These are phyloP conservation scores for Catonia carolina DNA, from an alignment of 2,888 invertebrate species.

Conservation along the genomic window DNA sequence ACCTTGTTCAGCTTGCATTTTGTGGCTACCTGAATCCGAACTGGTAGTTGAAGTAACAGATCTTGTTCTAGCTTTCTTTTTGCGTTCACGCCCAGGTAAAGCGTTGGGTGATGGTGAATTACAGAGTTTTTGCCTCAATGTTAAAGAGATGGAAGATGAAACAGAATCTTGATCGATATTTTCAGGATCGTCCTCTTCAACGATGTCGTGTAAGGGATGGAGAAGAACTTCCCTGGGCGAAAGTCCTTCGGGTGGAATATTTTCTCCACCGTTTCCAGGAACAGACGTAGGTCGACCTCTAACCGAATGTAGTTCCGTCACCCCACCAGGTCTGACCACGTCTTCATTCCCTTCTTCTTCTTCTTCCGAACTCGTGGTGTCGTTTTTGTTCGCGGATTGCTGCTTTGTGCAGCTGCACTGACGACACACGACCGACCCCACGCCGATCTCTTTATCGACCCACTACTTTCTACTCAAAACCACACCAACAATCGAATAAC, in stretches of 20 bases:
- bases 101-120: constrained; percentile 46
- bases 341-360: too few species aligned
- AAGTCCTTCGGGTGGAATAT: constrained; percentile 41
- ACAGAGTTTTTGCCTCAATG: constrained; percentile 46
- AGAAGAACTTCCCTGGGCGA: constrained; percentile 58
- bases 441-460: constrained; percentile 26
- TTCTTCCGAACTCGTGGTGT: constrained; percentile 4
- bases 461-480: too few species aligned
- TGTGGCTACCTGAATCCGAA: constrained; percentile 39
- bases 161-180: constrained; percentile 1
- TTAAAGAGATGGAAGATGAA: constrained; percentile 34
- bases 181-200: constrained; percentile 62
- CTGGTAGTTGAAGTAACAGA: constrained; percentile 39
- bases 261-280: too few species aligned
- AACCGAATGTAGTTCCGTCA: too few species aligned
- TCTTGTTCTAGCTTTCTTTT: constrained; percentile 44
- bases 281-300: too few species aligned
- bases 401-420: constrained; percentile 29
- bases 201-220: constrained; percentile 72
- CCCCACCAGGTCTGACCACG: too few species aligned
- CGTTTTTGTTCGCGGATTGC: constrained; percentile 25
- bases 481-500: too few species aligned
- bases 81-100: constrained; percentile 38
- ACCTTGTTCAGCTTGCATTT: constrained; percentile 89
- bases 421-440: constrained; percentile 33